Percentiles rank a stretch among this genome's conserved stretches.
These are phyloP conservation scores for Ametastegia equiseti DNA, from an alignment of 2,888 invertebrate species.

Conservation along the genomic window DNA sequence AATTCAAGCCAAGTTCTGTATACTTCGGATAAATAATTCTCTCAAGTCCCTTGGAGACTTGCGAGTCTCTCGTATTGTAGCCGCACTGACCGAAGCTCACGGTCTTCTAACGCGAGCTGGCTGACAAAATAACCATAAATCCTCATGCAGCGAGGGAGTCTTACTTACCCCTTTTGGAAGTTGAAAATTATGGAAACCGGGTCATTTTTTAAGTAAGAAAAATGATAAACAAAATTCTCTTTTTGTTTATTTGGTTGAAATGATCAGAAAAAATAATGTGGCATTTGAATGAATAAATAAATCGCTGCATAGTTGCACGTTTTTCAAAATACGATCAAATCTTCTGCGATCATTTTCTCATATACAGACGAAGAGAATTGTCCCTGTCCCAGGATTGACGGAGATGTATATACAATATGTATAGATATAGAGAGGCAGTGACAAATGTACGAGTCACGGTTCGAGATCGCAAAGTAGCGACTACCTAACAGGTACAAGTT, in stretches of 20 bases:
- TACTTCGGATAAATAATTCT: slow-evolving; percentile 12
- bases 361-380: not conserved
- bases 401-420: not conserved
- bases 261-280: not conserved
- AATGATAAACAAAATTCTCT: not conserved
- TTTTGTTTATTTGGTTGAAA: too few species aligned
- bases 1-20: slow-evolving; percentile 9
- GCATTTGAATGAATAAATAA: too few species aligned
- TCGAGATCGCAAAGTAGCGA: slow-evolving; percentile 40
- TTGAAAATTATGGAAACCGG: not conserved
- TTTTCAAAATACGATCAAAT: too few species aligned
- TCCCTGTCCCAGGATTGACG: not conserved
- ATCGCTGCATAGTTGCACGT: too few species aligned
- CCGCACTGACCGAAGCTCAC: slow-evolving; percentile 3
- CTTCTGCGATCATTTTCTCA: too few species aligned
- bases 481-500: slow-evolving; percentile 41
- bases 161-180: not conserved
- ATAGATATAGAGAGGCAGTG: not conserved
- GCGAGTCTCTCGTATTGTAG: not conserved
- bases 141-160: not conserved
- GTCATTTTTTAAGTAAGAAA: not conserved
- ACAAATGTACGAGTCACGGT: slow-evolving; percentile 40
- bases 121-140: slow-evolving; percentile 1
- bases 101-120: not conserved
- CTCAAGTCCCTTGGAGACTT: not conserved